Evolutionary conservation across 2,888 invertebrate genomes (phyloP), one percentile per base, ranked within the genome.

Genomic region (Eupithecia inturbata): DNA sequence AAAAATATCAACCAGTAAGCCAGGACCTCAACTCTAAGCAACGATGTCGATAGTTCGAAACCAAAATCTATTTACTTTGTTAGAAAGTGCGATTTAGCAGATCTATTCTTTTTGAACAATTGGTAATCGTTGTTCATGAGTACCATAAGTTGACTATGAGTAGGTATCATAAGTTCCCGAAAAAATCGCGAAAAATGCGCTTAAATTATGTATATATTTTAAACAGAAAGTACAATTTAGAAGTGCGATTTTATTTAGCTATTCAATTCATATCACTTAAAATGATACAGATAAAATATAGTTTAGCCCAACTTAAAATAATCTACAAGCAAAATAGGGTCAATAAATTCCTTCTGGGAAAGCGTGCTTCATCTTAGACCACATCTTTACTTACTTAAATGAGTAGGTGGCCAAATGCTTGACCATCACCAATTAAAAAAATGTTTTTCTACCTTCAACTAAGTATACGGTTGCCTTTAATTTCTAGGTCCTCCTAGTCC

Each of bases 401-500:
- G 36, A 36, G 9, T 9, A 9, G 10, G 36, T 36, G 36, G 36
- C 10, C 36, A 9, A 36, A 36, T 9, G 36, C 36, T 36, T 36
- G 36, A 36, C 31, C 31, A 31, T 31, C 31, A 31, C 31, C 31
- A 31, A 31, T 4, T 31, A 31, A 31, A 31, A 31, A 36, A 36
- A 22, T 10, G 0, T 53, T 53, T 22, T 57, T 57, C 1, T 4
- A 14, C 26, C 57, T 22, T 12, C 3, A 22, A 3, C 12, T 14
- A 36, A 9, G 0, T 36, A 57, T 26, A 57, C 22, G 26, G 57
- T 57, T 57, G 26, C 14, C 12, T 57, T 69, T 69, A 10, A 3
- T 66, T 88, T 90, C 26, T 91, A 97, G 97, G 97, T 98, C 78
- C 95, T 99, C 78, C 95, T 99, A 85, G 97, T 98, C 77, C 98